phyloP scores from a whole-genome alignment of 2,888 invertebrate genomes.

The Dasypolia templi region DNA sequence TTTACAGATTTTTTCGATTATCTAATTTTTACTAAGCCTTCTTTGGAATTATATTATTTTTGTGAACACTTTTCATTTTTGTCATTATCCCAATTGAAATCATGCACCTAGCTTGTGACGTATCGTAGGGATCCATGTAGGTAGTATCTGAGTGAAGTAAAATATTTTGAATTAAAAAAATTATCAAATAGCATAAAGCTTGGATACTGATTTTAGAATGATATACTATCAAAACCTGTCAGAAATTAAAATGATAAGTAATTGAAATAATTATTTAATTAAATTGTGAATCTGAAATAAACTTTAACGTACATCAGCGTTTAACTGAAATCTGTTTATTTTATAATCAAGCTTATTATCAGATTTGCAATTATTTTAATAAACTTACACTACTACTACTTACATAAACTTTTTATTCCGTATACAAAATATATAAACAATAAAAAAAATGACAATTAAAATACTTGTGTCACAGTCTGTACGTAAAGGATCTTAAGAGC shows the following conservation, averaged over 20 bases:
- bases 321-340: no score
- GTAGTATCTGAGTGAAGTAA: background rate
- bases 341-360: no score
- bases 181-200: background rate
- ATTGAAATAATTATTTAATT: no score
- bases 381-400: no score
- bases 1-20: no score
- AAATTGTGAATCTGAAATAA: no score
- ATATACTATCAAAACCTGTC: background rate
- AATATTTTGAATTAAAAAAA: background rate
- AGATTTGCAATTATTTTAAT: background rate
- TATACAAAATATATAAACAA: background rate
- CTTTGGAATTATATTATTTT: no score
- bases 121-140: background rate
- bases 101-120: background rate
- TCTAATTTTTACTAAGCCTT: no score
- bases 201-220: background rate
- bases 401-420: background rate
- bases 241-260: background rate
- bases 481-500: slow-evolving; percentile 46
- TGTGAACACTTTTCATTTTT: no score
- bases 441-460: background rate
- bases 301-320: no score
- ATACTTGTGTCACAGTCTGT: slow-evolving; percentile 44
- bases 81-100: background rate